Percentiles rank a stretch among this genome's conserved stretches.
phyloP scores from a whole-genome alignment of 2,888 invertebrate genomes.

The Nephrocerus scutellatus region DNA sequence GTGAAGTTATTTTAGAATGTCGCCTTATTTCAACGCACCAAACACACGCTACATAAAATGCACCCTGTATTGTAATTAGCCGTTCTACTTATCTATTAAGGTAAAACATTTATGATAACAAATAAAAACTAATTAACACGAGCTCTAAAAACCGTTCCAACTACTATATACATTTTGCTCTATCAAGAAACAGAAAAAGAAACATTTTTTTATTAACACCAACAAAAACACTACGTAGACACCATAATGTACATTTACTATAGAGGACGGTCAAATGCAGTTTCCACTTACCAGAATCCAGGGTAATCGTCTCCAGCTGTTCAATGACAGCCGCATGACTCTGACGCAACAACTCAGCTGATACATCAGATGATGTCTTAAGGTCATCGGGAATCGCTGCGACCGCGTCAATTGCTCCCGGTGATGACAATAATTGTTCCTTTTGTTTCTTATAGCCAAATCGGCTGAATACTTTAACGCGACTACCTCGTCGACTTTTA shows the following conservation, averaged over 20 bases:
- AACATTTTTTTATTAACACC: conserved; percentile 2
- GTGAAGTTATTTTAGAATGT: too few relatives aligned
- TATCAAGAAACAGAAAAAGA: background rate
- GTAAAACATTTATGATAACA: too few relatives aligned
- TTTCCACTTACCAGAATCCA: conserved; percentile 45
- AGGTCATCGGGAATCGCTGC: too few relatives aligned
- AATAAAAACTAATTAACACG: background rate
- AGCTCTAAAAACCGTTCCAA: too few relatives aligned
- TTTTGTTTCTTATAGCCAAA: conserved; percentile 38
- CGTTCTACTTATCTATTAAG: too few relatives aligned
- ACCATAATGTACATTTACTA: conserved; percentile 15
- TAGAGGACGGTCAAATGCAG: too few relatives aligned
- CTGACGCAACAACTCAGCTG: too few relatives aligned
- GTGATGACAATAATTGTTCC: conserved; percentile 26
- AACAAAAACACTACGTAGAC: conserved; percentile 3
- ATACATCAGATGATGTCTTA: too few relatives aligned
- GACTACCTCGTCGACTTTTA: conserved; percentile 33
- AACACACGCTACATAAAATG: too few relatives aligned
- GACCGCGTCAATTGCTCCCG: conserved; percentile 15
- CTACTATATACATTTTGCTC: too few relatives aligned
- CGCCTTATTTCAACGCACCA: too few relatives aligned
- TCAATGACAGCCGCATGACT: conserved; percentile 25
- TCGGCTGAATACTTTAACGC: conserved; percentile 38
- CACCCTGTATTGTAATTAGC: too few relatives aligned
- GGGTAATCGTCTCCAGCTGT: conserved; percentile 38